These are phyloP conservation scores for Phyto melanocephala DNA, from an alignment of 2,888 invertebrate genomes.

Conservation along the genomic window DNA sequence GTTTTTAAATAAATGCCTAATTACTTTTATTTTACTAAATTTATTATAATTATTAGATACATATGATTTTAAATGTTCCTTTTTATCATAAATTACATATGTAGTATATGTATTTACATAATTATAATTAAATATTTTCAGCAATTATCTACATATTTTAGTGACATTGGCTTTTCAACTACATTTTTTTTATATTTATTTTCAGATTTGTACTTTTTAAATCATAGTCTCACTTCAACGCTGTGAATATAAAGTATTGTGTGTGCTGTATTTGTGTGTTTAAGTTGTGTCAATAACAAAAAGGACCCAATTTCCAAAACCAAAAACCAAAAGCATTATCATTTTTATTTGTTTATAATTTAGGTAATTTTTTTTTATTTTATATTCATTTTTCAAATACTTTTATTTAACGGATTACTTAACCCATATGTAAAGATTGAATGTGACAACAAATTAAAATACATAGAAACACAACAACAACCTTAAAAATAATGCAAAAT, in stretches of 20 bases:
- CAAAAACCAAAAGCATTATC: conserved; percentile 7
- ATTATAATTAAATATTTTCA: no score
- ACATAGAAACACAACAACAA: not conserved
- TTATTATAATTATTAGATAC: no score
- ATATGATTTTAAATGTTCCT: no score
- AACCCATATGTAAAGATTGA: not conserved
- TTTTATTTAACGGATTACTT: not conserved
- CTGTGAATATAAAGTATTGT: conserved; percentile 11
- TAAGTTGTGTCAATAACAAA: not conserved
- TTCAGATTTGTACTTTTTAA: conserved; percentile 45
- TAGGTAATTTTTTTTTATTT: conserved; percentile 35
- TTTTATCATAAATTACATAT: no score
- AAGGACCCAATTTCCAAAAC: not conserved
- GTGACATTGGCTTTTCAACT: no score
- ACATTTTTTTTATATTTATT: conserved; percentile 42
- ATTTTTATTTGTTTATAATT: conserved; percentile 31
- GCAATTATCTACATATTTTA: no score
- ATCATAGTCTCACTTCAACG: conserved; percentile 7
- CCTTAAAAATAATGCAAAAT: no score
- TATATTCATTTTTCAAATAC: not conserved
- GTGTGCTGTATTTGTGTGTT: conserved; percentile 26
- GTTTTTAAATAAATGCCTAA: no score
- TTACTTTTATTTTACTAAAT: no score
- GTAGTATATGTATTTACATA: no score
- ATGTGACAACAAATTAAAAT: not conserved